Evolutionary conservation across 2,888 invertebrate genomes (phyloP), one percentile per base, ranked within the genome.

Genomic region (Leptogaster cylindrica): DNA sequence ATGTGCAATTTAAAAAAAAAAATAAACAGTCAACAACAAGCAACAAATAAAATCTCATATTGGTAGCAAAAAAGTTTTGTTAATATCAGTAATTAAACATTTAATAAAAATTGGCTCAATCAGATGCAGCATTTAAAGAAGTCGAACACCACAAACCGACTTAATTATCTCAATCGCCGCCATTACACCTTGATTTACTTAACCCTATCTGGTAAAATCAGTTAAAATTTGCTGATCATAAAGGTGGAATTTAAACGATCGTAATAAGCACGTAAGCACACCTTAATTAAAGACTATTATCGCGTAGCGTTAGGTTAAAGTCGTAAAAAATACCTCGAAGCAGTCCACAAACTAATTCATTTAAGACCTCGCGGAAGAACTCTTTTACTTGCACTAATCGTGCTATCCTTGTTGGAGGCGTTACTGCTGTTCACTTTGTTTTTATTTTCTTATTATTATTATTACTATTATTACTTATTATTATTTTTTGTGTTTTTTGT

Each of bases 221-320:
- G 52, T 31, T 52, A 33, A 52, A 52, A 52, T 52, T 52, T 33
- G 31, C 52, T 52, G 52, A 31, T 52, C 52, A 33, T 52, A 52
- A 52, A 52, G 5, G 10, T n/a, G 18, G 52, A 31, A 52, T 52
- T 52, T 52, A 52, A 52, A 31, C 27, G 52, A 52, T 52, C 18
- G 52, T 52, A 52, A 52, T 52, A 52, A 52, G 52, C 52, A 52
- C 52, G 31, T 52, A 52, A 52, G 52, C 52, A 52, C 52, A 52
- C 52, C 52, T 52, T 52, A 52, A 52, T 52, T 52, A 52, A 52
- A 52, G 52, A 33, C 52, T 31, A 52, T 52, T 52, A 52, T 33
- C 52, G 20, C 28, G 5, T 10, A 31, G 12, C 52, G 16, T 16
- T 16, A 31, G 52, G 52, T 10, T 31, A 31, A 33, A 33, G 27